A percentile compares a stretch with the other conserved stretches of the same genome.
Evolutionary conservation across 2,888 invertebrate species (phyloP).

Genomic region (Hypolimnas misippus): DNA sequence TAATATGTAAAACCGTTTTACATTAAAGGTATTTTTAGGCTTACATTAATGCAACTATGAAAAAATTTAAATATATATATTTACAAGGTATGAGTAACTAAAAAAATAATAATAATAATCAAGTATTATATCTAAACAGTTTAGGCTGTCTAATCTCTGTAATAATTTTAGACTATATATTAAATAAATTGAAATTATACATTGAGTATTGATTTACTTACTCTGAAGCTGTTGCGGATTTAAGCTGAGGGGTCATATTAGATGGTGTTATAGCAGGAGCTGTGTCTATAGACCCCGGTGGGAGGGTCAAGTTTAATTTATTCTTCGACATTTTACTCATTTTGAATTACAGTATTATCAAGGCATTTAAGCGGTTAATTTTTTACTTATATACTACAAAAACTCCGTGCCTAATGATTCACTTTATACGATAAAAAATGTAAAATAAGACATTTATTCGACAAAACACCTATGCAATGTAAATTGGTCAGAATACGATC

Average conservation of each 20-base stretch:
- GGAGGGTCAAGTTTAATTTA: conserved; percentile 94
- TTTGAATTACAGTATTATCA: conserved; percentile 53
- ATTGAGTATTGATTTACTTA: conserved; percentile 75
- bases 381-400: conserved; percentile 18
- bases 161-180: too few relatives aligned
- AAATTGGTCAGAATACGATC: conserved; percentile 11
- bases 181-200: too few relatives aligned
- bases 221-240: conserved; percentile 83
- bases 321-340: conserved; percentile 94
- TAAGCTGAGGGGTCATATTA: conserved; percentile 83
- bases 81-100: not conserved
- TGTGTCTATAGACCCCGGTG: conserved; percentile 94
- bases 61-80: not conserved
- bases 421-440: conserved; percentile 28
- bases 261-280: conserved; percentile 85
- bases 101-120: not conserved
- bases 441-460: conserved; percentile 21
- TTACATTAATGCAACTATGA: not conserved
- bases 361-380: conserved; percentile 48
- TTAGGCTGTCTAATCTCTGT: too few relatives aligned
- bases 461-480: conserved; percentile 22
- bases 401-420: conserved; percentile 27
- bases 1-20: conserved; percentile 23
- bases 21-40: conserved; percentile 29
- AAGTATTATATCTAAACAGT: not conserved